Conservation (phyloP, 2,113 vertebrate genomes). For the Plecotus auritus region DNA sequence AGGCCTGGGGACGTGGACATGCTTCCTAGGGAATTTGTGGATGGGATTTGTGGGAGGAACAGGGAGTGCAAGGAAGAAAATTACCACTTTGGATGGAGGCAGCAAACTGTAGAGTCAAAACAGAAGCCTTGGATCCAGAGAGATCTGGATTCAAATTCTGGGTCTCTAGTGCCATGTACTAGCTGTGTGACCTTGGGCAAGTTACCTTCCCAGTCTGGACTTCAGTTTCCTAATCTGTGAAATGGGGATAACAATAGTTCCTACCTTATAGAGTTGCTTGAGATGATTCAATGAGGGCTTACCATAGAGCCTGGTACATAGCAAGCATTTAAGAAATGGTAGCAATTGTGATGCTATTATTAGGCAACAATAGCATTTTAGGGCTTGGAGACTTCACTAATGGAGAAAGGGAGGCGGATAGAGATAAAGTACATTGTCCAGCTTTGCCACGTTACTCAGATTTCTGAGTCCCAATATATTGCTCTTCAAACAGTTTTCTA, state of each 20-base stretch:
- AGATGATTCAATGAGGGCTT: neutral
- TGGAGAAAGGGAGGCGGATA: neutral
- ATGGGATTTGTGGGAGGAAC: neutral
- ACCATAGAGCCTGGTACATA: neutral
- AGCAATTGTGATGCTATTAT: neutral
- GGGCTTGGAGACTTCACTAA: neutral
- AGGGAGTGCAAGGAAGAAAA: neutral
- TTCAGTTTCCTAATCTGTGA: neutral
- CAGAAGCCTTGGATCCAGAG: neutral
- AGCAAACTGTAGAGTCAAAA: neutral
- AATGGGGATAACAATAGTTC: neutral
- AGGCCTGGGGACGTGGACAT: conserved; percentile 39
- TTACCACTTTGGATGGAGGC: neutral
- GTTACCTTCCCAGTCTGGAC: neutral
- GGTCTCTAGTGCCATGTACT: neutral
- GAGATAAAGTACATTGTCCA: neutral
- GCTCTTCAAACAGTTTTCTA: neutral
- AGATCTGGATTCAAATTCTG: neutral
- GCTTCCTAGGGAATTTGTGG: neutral
- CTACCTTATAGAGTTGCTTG: neutral
- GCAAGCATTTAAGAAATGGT: neutral
- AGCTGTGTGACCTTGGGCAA: neutral
- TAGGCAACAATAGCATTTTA: neutral
- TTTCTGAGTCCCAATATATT: neutral
- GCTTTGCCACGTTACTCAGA: neutral